phyloP scores from a whole-genome alignment of 2,888 invertebrate species.

The Frankliniella fusca region DNA sequence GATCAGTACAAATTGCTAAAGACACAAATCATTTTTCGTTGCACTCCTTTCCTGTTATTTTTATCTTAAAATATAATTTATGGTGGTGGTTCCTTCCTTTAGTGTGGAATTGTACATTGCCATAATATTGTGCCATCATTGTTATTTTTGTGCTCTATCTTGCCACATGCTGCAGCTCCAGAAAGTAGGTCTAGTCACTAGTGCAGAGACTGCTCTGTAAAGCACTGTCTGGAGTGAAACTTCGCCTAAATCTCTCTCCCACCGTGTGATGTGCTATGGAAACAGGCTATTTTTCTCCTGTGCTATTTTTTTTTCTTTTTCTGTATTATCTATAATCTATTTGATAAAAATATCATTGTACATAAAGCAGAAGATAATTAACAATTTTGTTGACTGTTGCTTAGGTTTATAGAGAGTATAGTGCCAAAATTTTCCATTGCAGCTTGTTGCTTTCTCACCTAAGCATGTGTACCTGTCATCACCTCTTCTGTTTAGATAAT shows the following conservation, averaged over 20 bases:
- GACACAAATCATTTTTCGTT: neutral
- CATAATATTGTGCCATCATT: slow-evolving; percentile 13
- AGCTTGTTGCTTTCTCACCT: neutral
- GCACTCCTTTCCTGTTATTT: too few relatives aligned
- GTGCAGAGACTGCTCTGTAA: neutral
- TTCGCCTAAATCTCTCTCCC: neutral
- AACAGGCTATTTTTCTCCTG: neutral
- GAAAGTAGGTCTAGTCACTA: slow-evolving; percentile 18
- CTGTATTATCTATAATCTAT: neutral
- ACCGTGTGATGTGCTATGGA: neutral
- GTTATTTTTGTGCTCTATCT: slow-evolving; percentile 12
- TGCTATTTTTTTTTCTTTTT: too few relatives aligned
- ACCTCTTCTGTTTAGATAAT: neutral
- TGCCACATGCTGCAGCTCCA: neutral
- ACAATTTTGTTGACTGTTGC: neutral
- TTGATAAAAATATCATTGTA: too few relatives aligned
- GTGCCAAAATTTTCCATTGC: neutral
- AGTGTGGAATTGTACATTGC: neutral
- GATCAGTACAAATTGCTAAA: neutral
- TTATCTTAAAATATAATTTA: neutral
- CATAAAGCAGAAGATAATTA: neutral
- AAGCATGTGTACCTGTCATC: too few relatives aligned
- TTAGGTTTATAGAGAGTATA: neutral
- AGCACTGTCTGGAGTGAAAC: neutral
- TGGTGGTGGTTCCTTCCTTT: slow-evolving; percentile 6